A percentile compares a stretch with the other conserved stretches of the same genome.
Evolutionary conservation across 2,797 vertebrate species (phyloP).

Genomic region (Silurus aristotelis): DNA sequence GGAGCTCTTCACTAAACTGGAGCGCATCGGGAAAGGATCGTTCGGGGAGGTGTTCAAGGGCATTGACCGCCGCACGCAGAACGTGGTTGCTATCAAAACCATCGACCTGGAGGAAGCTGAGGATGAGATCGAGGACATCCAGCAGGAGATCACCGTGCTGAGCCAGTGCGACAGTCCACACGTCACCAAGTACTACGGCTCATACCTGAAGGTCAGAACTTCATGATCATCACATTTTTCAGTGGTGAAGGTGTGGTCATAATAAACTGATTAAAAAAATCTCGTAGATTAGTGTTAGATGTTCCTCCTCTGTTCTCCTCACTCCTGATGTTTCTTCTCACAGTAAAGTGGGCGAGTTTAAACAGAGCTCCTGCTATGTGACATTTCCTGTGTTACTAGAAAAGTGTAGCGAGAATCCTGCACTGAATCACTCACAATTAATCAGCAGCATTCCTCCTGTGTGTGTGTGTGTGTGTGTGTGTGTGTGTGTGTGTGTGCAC

Average conservation of each 20-base stretch:
- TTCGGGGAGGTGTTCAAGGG: conserved; percentile 99
- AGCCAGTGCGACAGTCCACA: conserved; percentile 98
- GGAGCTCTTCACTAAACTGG: conserved; percentile 96
- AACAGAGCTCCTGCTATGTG: conserved; percentile 39
- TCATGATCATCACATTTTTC: too few relatives aligned
- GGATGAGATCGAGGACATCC: conserved; percentile 99
- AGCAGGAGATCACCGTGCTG: conserved; percentile 97
- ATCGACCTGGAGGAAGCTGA: conserved; percentile 98
- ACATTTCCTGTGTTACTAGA: conserved; percentile 56
- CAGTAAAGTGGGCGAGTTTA: conserved; percentile 6
- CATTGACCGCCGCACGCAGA: conserved; percentile 96
- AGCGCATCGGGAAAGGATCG: conserved; percentile 97
- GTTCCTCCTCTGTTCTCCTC: not conserved
- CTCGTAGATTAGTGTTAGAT: too few relatives aligned
- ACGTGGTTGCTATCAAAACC: conserved; percentile 98
- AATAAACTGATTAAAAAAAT: too few relatives aligned
- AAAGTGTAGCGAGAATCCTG: conserved; percentile 5
- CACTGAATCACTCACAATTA: not conserved
- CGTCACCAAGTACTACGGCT: conserved; percentile 98
- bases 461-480: not conserved
- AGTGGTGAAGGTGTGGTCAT: too few relatives aligned
- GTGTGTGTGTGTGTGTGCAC: not conserved
- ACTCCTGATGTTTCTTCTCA: not conserved
- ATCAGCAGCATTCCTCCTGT: not conserved
- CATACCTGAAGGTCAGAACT: conserved; percentile 92